Conservation (phyloP, 2,888 invertebrate species). For the Ophion ellenae region DNA sequence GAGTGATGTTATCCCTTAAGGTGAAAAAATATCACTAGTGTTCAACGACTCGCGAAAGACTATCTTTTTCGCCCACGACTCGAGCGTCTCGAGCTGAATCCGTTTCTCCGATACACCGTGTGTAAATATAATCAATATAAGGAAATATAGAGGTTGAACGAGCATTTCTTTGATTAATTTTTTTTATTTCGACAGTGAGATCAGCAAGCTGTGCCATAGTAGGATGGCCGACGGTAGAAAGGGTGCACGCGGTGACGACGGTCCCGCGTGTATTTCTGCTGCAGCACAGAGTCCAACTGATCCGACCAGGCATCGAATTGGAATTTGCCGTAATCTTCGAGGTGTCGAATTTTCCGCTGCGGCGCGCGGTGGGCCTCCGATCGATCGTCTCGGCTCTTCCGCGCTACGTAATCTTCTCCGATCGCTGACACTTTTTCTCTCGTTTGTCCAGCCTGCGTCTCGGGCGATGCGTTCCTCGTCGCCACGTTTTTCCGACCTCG, state of each 20-base stretch:
- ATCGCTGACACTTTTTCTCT: slow-evolving; percentile 60
- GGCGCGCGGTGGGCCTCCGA: background rate
- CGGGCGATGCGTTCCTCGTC: slow-evolving; percentile 21
- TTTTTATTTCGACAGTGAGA: slow-evolving; percentile 20
- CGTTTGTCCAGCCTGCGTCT: slow-evolving; percentile 17
- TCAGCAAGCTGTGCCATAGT: slow-evolving; percentile 61
- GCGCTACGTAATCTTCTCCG: slow-evolving; percentile 57
- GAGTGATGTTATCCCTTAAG: no score
- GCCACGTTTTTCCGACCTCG: slow-evolving; percentile 37
- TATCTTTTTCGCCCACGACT: background rate
- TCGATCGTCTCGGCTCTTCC: slow-evolving; percentile 51
- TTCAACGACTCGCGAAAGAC: background rate
- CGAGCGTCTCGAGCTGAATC: background rate
- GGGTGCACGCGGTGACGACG: slow-evolving; percentile 69
- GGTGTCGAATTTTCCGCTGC: slow-evolving; percentile 1
- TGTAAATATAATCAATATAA: slow-evolving; percentile 41
- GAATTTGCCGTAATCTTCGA: slow-evolving; percentile 1
- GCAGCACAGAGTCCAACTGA: slow-evolving; percentile 70
- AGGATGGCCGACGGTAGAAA: slow-evolving; percentile 72
- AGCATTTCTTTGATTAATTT: background rate
- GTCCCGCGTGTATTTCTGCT: slow-evolving; percentile 72
- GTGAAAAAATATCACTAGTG: background rate
- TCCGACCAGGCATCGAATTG: slow-evolving; percentile 70
- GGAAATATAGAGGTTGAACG: slow-evolving; percentile 29
- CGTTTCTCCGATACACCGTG: slow-evolving; percentile 24